Evolutionary conservation across 1,140 invertebrate genomes (phyloP).

Genomic region (Ladona fulva): DNA sequence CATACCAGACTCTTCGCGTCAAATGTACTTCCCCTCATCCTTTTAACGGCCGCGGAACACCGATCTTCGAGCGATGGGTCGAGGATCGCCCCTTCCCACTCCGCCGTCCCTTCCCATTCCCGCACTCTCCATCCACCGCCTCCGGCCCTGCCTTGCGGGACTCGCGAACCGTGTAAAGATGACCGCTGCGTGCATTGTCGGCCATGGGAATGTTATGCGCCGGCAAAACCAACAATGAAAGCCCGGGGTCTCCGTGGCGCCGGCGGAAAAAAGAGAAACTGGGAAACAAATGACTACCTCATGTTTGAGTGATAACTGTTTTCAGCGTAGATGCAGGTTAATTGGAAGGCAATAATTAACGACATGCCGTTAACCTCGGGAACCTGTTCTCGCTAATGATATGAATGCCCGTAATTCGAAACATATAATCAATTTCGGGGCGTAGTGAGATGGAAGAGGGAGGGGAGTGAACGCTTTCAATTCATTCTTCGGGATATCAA

Average conservation of each 20-base stretch:
- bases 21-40: too few relatives aligned
- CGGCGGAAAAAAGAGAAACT: not conserved
- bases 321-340: not conserved
- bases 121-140: not conserved
- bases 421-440: not conserved
- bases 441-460: not conserved
- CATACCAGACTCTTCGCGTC: too few relatives aligned
- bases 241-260: not conserved
- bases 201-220: not conserved
- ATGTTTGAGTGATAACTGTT: not conserved
- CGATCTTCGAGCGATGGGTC: too few relatives aligned
- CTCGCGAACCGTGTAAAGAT: not conserved
- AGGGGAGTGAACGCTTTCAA: not conserved
- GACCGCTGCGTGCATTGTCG: not conserved
- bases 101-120: too few relatives aligned
- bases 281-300: not conserved
- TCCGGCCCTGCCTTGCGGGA: not conserved
- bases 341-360: too few relatives aligned
- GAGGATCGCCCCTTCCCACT: too few relatives aligned
- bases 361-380: too few relatives aligned
- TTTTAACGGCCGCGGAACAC: too few relatives aligned
- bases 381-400: too few relatives aligned
- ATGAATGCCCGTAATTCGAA: too few relatives aligned
- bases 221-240: not conserved
- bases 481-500: too few relatives aligned